phyloP scores from a whole-genome alignment of 1,140 invertebrate species.

The Nephila pilipes region DNA sequence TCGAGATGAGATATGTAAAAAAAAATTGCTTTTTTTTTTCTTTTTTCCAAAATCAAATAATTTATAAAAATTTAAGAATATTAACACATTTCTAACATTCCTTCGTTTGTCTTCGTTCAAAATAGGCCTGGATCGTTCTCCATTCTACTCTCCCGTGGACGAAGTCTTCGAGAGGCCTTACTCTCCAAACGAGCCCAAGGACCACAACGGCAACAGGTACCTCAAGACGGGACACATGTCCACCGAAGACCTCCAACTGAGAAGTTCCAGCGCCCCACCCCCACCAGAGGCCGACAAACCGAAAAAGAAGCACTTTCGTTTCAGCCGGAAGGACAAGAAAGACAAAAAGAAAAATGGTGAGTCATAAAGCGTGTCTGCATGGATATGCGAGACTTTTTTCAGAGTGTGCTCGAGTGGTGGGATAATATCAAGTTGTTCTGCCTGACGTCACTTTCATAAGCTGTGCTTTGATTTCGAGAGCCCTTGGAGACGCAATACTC shows the following conservation, averaged over 20 bases:
- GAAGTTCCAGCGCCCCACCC: conserved; percentile 47
- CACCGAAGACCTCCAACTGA: background rate
- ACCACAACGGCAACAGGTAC: conserved; percentile 39
- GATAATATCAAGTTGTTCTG: no score
- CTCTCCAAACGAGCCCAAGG: background rate
- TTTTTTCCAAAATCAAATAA: no score
- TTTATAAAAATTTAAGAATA: no score
- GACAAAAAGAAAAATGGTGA: conserved; percentile 66
- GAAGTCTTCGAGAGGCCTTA: background rate
- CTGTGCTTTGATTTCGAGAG: no score
- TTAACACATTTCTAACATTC: no score
- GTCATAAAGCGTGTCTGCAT: conserved; percentile 16
- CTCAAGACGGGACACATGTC: background rate
- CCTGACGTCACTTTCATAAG: no score
- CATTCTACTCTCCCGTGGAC: conserved; percentile 50
- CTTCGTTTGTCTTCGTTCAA: no score
- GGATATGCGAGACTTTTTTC: background rate
- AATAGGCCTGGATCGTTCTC: conserved; percentile 43
- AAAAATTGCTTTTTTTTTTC: no score
- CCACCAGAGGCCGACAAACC: conserved; percentile 19
- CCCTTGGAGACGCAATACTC: no score
- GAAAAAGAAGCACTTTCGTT: conserved; percentile 59
- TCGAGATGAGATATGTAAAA: no score
- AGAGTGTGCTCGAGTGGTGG: no score
- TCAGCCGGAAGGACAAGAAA: conserved; percentile 63